These are phyloP conservation scores for Thaumetopoea pityocampa DNA, from an alignment of 1,140 invertebrate genomes.

Conservation along the genomic window DNA sequence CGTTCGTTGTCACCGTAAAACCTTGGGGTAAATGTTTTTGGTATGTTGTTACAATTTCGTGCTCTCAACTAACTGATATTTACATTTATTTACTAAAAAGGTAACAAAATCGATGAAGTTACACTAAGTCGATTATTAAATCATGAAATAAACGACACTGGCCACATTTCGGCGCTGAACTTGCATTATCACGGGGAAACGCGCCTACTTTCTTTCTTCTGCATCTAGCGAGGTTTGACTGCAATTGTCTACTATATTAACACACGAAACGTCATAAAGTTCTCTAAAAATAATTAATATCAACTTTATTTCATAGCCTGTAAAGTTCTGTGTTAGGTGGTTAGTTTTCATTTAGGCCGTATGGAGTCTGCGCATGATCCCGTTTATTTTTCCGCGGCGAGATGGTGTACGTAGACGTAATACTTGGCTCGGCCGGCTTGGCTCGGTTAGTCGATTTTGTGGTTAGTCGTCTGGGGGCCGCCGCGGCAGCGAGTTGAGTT, in stretches of 20 bases:
- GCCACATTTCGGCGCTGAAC: conserved; percentile 36
- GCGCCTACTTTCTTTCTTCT: conserved; percentile 66
- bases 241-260: conserved; percentile 20
- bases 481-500: conserved; percentile 30
- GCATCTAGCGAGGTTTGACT: conserved; percentile 46
- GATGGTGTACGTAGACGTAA: no score
- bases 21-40: no score
- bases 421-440: no score
- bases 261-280: conserved; percentile 11
- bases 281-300: conserved; percentile 1
- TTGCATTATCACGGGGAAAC: conserved; percentile 59
- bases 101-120: conserved; percentile 11
- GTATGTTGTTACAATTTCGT: no score
- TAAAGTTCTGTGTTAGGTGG: conserved; percentile 23
- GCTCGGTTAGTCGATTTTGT: no score
- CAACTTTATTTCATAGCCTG: not conserved
- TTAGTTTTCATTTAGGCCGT: conserved; percentile 27
- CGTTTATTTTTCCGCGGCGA: conserved; percentile 40
- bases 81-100: not conserved
- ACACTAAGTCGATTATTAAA: conserved; percentile 27
- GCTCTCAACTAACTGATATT: no score
- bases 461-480: conserved; percentile 44
- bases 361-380: conserved; percentile 30
- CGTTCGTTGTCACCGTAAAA: no score
- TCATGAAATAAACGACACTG: conserved; percentile 38